These are phyloP conservation scores for Meteorus sp. DNA, from an alignment of 1,140 invertebrate species.

Conservation along the genomic window DNA sequence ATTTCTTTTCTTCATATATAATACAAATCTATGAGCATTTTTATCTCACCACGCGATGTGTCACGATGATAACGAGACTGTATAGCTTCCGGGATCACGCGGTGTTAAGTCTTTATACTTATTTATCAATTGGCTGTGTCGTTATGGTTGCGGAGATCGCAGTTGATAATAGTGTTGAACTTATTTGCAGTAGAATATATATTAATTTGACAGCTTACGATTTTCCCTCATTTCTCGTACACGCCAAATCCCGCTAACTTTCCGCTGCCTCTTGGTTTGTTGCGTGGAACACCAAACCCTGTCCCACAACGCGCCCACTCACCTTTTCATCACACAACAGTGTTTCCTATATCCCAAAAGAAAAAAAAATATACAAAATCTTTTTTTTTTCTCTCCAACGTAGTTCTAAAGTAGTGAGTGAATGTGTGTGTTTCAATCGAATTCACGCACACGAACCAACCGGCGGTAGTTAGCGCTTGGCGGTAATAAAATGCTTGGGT, in stretches of 20 bases:
- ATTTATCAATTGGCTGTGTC: conserved; percentile 34
- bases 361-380: not conserved
- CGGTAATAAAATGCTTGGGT: conserved; percentile 55
- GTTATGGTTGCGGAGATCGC: conserved; percentile 61
- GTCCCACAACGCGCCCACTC: not conserved
- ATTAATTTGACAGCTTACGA: conserved; percentile 60
- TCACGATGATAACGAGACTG: not conserved
- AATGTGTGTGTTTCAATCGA: conserved; percentile 54
- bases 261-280: conserved; percentile 50
- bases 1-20: not conserved
- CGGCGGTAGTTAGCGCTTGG: conserved; percentile 48
- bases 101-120: conserved; percentile 1
- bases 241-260: conserved; percentile 43
- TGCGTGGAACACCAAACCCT: conserved; percentile 39
- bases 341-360: not conserved
- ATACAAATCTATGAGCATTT: not conserved
- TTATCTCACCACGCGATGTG: not conserved
- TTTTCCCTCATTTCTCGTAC: conserved; percentile 46
- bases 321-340: not conserved
- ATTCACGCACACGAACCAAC: conserved; percentile 53
- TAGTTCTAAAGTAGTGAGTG: conserved; percentile 49
- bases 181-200: conserved; percentile 61
- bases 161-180: conserved; percentile 59
- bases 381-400: conserved; percentile 22
- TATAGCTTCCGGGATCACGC: conserved; percentile 4